A percentile compares a stretch with the other conserved stretches of the same genome.
These are phyloP conservation scores for Haliclona indistincta DNA, from an alignment of 37 sponge, comb jelly and placozoan genomes.

Conservation along the genomic window DNA sequence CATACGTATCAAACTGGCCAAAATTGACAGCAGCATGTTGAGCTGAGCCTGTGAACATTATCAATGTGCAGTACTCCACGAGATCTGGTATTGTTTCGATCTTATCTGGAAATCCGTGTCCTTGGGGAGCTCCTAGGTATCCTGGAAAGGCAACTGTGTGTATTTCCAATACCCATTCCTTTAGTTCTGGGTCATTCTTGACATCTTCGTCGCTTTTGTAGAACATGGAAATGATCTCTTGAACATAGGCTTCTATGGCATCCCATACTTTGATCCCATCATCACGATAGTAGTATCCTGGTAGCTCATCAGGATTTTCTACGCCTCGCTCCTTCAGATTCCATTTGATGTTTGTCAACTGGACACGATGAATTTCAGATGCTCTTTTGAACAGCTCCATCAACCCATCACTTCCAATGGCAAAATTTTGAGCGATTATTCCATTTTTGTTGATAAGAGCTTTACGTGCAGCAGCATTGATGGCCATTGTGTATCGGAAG, in stretches of 20 bases:
- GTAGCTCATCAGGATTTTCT: slow-evolving; percentile 48
- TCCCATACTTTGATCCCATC: slow-evolving; percentile 66
- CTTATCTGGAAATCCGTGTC: slow-evolving; percentile 40
- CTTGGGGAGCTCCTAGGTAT: neutral
- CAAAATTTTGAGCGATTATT: slow-evolving; percentile 34
- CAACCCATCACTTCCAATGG: slow-evolving; percentile 53
- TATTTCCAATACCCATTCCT: slow-evolving; percentile 37
- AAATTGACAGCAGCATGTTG: slow-evolving; percentile 78
- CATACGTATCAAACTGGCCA: slow-evolving; percentile 69
- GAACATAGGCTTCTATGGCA: slow-evolving; percentile 38
- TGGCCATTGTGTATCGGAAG: slow-evolving; percentile 54
- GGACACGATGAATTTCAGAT: slow-evolving; percentile 2
- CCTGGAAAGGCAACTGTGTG: slow-evolving; percentile 28
- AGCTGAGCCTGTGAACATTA: slow-evolving; percentile 66
- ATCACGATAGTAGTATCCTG: slow-evolving; percentile 79
- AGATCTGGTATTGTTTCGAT: slow-evolving; percentile 39
- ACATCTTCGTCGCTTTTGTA: slow-evolving; percentile 60
- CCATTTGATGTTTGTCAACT: slow-evolving; percentile 10
- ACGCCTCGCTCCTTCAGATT: slow-evolving; percentile 59
- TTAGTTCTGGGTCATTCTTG: slow-evolving; percentile 34
- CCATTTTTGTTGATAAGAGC: slow-evolving; percentile 40
- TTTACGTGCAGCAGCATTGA: slow-evolving; percentile 51
- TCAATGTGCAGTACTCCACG: slow-evolving; percentile 48
- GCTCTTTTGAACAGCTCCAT: slow-evolving; percentile 18
- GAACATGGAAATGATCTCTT: slow-evolving; percentile 24